These are phyloP conservation scores for Malurus leucopterus DNA, from an alignment of 2,797 vertebrate species.

Conservation along the genomic window DNA sequence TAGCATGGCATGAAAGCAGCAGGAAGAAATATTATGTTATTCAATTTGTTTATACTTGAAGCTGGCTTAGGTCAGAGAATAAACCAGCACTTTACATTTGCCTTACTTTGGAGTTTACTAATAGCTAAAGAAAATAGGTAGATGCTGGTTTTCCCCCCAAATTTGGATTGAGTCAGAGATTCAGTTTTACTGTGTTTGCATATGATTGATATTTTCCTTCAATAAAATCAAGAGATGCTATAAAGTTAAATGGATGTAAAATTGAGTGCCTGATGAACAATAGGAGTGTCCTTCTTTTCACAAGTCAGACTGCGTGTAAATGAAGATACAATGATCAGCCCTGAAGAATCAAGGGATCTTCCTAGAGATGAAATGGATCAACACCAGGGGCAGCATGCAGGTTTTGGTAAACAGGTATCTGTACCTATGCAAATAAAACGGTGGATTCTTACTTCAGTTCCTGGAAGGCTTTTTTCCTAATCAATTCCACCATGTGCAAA, in stretches of 20 bases:
- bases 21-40: neutral
- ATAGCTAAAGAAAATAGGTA: neutral
- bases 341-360: neutral
- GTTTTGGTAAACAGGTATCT: neutral
- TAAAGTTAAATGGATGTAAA: neutral
- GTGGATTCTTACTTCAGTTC: neutral
- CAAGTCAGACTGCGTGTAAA: neutral
- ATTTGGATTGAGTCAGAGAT: neutral
- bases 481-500: neutral
- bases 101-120: neutral
- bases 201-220: neutral
- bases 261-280: neutral
- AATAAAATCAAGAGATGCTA: neutral
- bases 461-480: neutral
- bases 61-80: neutral
- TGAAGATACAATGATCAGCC: neutral
- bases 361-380: neutral
- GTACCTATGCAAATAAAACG: neutral
- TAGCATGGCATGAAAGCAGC: neutral
- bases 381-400: neutral
- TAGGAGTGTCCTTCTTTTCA: neutral
- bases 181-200: neutral
- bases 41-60: neutral
- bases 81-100: neutral
- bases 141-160: neutral